Base-by-base conservation (phyloP, 2,888 invertebrate genomes). In the Scaptomyza tumidula region DNA sequence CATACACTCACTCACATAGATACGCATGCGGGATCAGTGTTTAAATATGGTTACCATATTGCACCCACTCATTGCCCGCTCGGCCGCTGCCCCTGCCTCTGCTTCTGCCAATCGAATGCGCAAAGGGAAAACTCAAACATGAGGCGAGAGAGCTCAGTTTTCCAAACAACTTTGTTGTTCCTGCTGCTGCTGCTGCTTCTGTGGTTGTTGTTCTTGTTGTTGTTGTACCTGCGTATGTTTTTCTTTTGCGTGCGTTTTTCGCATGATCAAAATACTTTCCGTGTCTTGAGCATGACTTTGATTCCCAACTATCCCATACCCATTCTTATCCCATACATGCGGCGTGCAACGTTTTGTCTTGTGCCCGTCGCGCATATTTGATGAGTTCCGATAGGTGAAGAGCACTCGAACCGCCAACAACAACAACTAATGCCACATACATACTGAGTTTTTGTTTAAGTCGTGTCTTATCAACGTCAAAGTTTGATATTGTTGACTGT, bases 31-130 rank as follows among this genome's bases (percentile, higher is more conserved):
- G 79, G 80, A 80, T 89, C 88, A 69, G 74, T 82, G 73, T 78
- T 75, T 70, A 79, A 89, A 88, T 88, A 82, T 88, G 88, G 66
- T 86, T 82, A 82, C 79, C 89, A 91, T 80, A 89, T 88, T 90
- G 90, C 89, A 86, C 90, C 89, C 90, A 89, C 90, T 78, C 85
- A 79, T 56, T 45, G 48, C 41, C 55, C 44, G 14, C 56, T 48
- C 58, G 16, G 56, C 19, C 56, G 16, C 71, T 35, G 66, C 39
- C 13, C 3, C n/a, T 29, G 35, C 39, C 24, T 7, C 62, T 50
- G 61, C 37, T 54, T 60, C 67, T 61, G 66, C 31, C 61, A 35
- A 53, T 58, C 59, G 64, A 49, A 35, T 71, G 50, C 55, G 41
- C 63, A 64, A 64, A 41, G 67, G 77, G 58, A 80, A 80, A 79